Conservation (phyloP, 2,888 invertebrate species). For the Alviniconcha strummeri region DNA sequence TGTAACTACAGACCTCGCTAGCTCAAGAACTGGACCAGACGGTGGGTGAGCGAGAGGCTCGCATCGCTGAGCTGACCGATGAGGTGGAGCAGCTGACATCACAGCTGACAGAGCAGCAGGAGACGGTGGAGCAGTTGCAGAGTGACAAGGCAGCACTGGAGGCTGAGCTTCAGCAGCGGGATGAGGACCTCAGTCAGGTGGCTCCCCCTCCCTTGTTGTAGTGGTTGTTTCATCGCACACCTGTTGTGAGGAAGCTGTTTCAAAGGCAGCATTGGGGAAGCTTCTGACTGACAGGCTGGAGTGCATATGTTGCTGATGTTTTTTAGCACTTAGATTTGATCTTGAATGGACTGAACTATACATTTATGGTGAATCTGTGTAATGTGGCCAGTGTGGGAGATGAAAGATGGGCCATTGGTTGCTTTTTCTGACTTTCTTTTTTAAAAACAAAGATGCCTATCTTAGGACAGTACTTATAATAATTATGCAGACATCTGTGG, state of each 20-base stretch:
- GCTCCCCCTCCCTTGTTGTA: background rate
- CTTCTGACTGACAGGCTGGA: background rate
- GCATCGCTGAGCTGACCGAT: constrained; percentile 26
- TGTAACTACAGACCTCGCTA: constrained; percentile 53
- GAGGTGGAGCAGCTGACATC: constrained; percentile 38
- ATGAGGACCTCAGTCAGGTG: constrained; percentile 27
- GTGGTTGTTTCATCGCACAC: background rate
- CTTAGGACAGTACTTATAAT: no score
- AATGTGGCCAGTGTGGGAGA: no score
- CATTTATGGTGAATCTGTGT: no score
- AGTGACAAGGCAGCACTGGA: constrained; percentile 47
- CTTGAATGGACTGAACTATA: no score
- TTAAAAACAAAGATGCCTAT: no score
- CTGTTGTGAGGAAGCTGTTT: no score
- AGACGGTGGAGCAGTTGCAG: constrained; percentile 46
- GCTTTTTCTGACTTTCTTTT: no score
- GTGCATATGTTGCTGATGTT: background rate
- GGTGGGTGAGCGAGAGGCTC: constrained; percentile 44
- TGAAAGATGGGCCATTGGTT: no score
- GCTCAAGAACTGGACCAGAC: constrained; percentile 63
- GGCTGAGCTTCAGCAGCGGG: constrained; percentile 30
- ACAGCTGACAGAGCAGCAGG: constrained; percentile 45
- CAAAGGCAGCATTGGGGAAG: no score
- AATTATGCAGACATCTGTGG: no score
- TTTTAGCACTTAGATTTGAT: no score